Conservation (phyloP, 2,888 invertebrate genomes). For the Tupiocoris notatus region DNA sequence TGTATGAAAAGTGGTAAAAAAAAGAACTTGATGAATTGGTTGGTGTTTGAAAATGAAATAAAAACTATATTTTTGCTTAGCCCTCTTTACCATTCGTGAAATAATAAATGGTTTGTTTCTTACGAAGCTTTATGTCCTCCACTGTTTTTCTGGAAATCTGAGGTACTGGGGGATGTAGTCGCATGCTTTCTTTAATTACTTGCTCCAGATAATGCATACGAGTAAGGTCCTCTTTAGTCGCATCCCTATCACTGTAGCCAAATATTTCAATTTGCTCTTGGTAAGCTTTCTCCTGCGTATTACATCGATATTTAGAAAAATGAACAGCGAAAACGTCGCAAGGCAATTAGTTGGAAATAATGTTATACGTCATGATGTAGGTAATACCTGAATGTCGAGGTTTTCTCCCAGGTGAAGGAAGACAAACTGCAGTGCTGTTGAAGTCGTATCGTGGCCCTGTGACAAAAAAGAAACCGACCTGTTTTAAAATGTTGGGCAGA, state of each 20-base stretch:
- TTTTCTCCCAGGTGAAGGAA: constrained; percentile 57
- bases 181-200: constrained; percentile 27
- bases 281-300: constrained; percentile 49
- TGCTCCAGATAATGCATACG: constrained; percentile 48
- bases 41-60: too few relatives aligned
- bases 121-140: constrained; percentile 46
- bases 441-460: constrained; percentile 58
- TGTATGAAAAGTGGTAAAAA: too few relatives aligned
- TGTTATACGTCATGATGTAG: too few relatives aligned
- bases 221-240: constrained; percentile 48
- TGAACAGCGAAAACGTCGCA: background rate
- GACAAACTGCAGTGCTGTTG: constrained; percentile 58
- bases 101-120: too few relatives aligned
- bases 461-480: constrained; percentile 47
- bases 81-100: too few relatives aligned
- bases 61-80: too few relatives aligned
- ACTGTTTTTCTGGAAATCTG: constrained; percentile 51
- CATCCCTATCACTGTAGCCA: constrained; percentile 48
- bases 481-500: too few relatives aligned
- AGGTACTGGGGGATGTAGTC: constrained; percentile 52
- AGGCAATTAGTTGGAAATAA: background rate
- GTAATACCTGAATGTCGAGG: constrained; percentile 54
- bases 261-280: constrained; percentile 50
- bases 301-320: too few relatives aligned
- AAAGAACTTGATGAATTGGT: too few relatives aligned